phyloP scores from a whole-genome alignment of 2,113 vertebrate genomes.

The Phyllostomus hastatus region DNA sequence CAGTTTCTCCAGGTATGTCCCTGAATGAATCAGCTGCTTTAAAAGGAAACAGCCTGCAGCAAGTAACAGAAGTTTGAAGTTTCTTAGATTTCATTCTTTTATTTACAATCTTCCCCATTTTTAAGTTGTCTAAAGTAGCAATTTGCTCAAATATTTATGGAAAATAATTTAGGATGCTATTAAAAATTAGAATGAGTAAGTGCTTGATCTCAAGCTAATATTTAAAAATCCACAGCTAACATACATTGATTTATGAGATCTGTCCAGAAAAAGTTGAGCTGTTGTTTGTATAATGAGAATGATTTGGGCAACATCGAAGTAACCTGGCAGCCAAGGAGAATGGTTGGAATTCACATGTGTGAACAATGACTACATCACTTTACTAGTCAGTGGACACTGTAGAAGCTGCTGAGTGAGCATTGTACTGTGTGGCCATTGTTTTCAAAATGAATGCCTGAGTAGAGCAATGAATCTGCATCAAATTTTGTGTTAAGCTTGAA shows the following conservation, averaged over 20 bases:
- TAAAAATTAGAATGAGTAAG: neutral
- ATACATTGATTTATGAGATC: neutral
- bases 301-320: too few relatives aligned
- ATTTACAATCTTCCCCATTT: neutral
- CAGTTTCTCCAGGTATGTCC: neutral
- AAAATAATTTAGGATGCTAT: neutral
- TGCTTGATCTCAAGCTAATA: neutral
- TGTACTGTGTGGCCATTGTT: too few relatives aligned
- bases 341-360: too few relatives aligned
- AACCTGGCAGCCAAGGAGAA: too few relatives aligned
- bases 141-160: neutral
- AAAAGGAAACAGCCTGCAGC: neutral
- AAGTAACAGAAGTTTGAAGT: neutral
- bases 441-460: too few relatives aligned
- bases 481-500: too few relatives aligned
- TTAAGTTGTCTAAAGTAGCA: neutral
- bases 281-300: too few relatives aligned
- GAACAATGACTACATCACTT: too few relatives aligned
- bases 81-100: neutral
- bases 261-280: too few relatives aligned
- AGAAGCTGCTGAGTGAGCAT: too few relatives aligned
- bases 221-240: neutral
- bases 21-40: neutral
- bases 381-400: too few relatives aligned
- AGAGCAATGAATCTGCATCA: too few relatives aligned